phyloP scores from a whole-genome alignment of 2,113 vertebrate species.

The human (Homo sapiens) region GRCh38 chr5:100915001-100915500 shows the following conservation, averaged over 20 bases:
- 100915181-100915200: not conserved
- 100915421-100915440: too few relatives aligned
- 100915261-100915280: not conserved
- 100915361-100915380: too few relatives aligned
- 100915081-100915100: not conserved
- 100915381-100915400: too few relatives aligned
- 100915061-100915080: not conserved
- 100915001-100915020: not conserved
- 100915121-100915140: not conserved
- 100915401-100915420: too few relatives aligned
- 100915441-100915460: too few relatives aligned
- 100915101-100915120: not conserved
- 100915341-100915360: too few relatives aligned
- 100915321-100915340: not conserved
- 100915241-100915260: not conserved
- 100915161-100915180: not conserved
- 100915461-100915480: too few relatives aligned
- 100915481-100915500: too few relatives aligned
- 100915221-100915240: not conserved
- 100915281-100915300: not conserved
- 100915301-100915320: not conserved
- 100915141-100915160: not conserved
- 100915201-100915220: not conserved
- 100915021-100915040: not conserved
- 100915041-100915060: not conserved